These are phyloP conservation scores for Homalodisca vitripennis DNA, from an alignment of 1,140 invertebrate genomes.

Conservation along the genomic window DNA sequence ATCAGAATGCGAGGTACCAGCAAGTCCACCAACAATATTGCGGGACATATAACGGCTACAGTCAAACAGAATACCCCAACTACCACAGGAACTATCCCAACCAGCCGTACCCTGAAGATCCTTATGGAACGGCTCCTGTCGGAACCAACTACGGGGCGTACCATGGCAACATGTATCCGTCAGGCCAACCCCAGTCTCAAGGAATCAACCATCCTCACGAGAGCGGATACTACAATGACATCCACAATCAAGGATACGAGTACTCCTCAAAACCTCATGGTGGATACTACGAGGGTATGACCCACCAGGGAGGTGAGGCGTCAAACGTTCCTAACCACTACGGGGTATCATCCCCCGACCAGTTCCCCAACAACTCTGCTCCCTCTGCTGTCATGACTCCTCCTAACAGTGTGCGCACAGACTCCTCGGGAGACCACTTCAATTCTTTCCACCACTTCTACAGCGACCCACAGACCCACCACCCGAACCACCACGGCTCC, in stretches of 20 bases:
- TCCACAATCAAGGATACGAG: constrained; percentile 20
- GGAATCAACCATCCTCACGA: constrained; percentile 45
- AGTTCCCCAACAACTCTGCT: constrained; percentile 43
- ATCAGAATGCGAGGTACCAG: constrained; percentile 12
- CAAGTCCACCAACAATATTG: constrained; percentile 42
- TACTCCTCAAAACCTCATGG: constrained; percentile 33
- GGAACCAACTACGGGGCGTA: constrained; percentile 35
- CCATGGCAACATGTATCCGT: constrained; percentile 40
- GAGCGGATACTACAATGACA: constrained; percentile 40
- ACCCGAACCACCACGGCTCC: constrained; percentile 41
- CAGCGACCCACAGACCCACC: constrained; percentile 52
- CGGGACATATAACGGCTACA: constrained; percentile 45
- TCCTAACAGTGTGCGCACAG: constrained; percentile 56
- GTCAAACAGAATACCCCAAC: constrained; percentile 38
- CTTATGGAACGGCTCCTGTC: constrained; percentile 37
- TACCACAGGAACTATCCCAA: constrained; percentile 37
- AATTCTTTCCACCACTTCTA: constrained; percentile 70
- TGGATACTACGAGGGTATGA: constrained; percentile 50
- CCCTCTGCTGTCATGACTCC: constrained; percentile 58
- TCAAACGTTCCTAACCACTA: constrained; percentile 52
- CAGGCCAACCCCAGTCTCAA: constrained; percentile 43
- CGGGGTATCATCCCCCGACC: constrained; percentile 40
- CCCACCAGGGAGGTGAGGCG: constrained; percentile 53
- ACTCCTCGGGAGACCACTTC: constrained; percentile 59
- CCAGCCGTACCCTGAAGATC: constrained; percentile 39